Percentiles rank a stretch among this genome's conserved stretches.
These are phyloP conservation scores for Psittacula cyanocephala DNA, from an alignment of 2,113 vertebrate genomes.

Conservation along the genomic window DNA sequence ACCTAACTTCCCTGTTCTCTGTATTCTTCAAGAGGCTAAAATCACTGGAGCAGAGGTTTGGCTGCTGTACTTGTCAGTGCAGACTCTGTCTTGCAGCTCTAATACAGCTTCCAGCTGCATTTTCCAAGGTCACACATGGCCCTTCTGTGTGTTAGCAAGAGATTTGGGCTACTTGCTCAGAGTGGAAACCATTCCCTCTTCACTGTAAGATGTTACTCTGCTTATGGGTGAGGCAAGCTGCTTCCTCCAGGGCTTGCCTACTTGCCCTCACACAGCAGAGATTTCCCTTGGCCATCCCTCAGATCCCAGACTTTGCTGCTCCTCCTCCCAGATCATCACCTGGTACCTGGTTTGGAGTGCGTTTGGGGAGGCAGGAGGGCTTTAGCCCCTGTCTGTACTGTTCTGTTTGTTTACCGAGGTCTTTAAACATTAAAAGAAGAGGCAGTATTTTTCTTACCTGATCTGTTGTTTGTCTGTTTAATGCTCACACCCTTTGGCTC, in stretches of 20 bases:
- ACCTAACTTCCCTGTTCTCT: not conserved
- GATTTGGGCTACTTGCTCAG: not conserved
- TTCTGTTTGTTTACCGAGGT: conserved; percentile 69
- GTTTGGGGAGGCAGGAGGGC: not conserved
- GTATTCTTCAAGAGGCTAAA: not conserved
- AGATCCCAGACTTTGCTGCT: not conserved
- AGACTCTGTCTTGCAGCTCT: not conserved
- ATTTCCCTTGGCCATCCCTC: not conserved
- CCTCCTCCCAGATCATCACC: not conserved
- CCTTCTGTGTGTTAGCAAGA: not conserved
- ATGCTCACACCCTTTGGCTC: not conserved
- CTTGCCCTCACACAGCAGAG: not conserved
- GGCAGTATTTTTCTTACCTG: conserved; percentile 77
- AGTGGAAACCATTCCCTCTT: not conserved
- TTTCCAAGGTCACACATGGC: not conserved
- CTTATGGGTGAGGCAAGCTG: not conserved
- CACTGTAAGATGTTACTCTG: not conserved
- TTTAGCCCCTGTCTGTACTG: conserved; percentile 34
- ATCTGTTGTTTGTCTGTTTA: not conserved
- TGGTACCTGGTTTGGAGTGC: not conserved
- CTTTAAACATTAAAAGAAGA: conserved; percentile 78
- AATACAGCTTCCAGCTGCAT: not conserved
- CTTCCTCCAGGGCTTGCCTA: not conserved
- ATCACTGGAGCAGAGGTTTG: not conserved
- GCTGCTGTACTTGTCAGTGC: not conserved